Evolutionary conservation across 2,113 vertebrate genomes (phyloP).

Genomic region (Oryzias javanicus): DNA sequence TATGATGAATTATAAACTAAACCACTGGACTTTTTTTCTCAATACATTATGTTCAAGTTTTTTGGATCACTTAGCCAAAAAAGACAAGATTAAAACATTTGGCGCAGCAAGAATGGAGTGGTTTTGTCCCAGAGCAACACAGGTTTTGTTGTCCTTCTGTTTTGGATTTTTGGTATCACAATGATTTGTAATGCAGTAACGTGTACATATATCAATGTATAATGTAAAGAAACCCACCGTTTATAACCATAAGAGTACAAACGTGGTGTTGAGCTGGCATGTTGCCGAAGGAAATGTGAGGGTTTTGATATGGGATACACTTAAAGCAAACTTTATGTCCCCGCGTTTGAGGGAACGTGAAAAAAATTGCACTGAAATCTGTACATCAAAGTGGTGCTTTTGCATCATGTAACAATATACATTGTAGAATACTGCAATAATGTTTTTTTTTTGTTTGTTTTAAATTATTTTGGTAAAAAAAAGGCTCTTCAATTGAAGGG

Average conservation of each 20-base stretch:
- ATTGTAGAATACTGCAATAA: conserved; percentile 98
- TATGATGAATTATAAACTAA: conserved; percentile 25
- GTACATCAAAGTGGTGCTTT: conserved; percentile 89
- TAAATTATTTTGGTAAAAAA: conserved; percentile 90
- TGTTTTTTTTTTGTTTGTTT: conserved; percentile 82
- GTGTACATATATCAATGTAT: conserved; percentile 69
- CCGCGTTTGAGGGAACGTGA: conserved; percentile 73
- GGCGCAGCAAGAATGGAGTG: conserved; percentile 5
- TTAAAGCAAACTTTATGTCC: conserved; percentile 47
- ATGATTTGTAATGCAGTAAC: conserved; percentile 59
- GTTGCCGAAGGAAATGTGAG: conserved; percentile 15
- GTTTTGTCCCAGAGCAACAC: conserved; percentile 15
- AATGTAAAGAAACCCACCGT: conserved; percentile 63
- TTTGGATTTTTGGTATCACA: conserved; percentile 40
- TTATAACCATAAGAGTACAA: conserved; percentile 40
- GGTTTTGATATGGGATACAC: conserved; percentile 22
- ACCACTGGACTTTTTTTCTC: conserved; percentile 52
- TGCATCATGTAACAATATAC: conserved; percentile 89
- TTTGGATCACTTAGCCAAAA: conserved; percentile 45
- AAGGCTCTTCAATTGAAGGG: conserved; percentile 68
- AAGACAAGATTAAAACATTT: conserved; percentile 44
- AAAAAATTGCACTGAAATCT: conserved; percentile 98
- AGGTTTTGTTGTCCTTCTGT: conserved; percentile 42
- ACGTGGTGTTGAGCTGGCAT: conserved; percentile 34
- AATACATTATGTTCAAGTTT: conserved; percentile 13